A percentile compares a stretch with the other conserved stretches of the same genome.
phyloP scores from a whole-genome alignment of 2,113 vertebrate species.

The Haplochromis vanheusdeni region DNA sequence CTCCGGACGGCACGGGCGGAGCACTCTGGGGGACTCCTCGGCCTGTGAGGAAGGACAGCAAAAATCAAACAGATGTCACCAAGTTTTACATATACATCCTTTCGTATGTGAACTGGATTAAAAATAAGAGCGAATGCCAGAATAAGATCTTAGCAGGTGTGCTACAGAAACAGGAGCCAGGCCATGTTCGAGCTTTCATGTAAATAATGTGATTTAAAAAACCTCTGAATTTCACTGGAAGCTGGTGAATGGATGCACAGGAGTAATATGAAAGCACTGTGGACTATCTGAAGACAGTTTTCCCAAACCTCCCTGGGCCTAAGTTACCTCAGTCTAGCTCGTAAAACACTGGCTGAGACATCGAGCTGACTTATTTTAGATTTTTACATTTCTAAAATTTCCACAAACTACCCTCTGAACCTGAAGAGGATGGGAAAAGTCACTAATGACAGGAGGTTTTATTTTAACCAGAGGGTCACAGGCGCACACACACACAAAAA shows the following conservation, averaged over 20 bases:
- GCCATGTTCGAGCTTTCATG: background rate
- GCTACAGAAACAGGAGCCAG: background rate
- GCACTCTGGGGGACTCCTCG: conserved; percentile 86
- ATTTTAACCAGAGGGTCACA: conserved; percentile 11
- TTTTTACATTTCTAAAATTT: background rate
- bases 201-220: background rate
- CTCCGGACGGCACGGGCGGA: conserved; percentile 79
- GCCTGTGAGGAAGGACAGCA: conserved; percentile 50
- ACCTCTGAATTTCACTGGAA: background rate
- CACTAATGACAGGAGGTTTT: background rate
- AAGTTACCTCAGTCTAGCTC: fast-evolving
- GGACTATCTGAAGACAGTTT: background rate
- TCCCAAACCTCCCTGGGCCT: no score
- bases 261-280: background rate
- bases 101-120: fast-evolving
- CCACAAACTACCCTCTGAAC: background rate
- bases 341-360: background rate
- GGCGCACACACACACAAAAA: conserved; percentile 1
- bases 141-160: background rate
- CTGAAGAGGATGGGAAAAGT: background rate
- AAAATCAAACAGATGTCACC: background rate
- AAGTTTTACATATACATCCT: fast-evolving
- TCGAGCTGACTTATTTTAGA: background rate
- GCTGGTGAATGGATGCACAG: background rate
- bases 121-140: background rate